These are phyloP conservation scores for Sylvietta virens DNA, from an alignment of 2,113 vertebrate genomes.

Conservation along the genomic window DNA sequence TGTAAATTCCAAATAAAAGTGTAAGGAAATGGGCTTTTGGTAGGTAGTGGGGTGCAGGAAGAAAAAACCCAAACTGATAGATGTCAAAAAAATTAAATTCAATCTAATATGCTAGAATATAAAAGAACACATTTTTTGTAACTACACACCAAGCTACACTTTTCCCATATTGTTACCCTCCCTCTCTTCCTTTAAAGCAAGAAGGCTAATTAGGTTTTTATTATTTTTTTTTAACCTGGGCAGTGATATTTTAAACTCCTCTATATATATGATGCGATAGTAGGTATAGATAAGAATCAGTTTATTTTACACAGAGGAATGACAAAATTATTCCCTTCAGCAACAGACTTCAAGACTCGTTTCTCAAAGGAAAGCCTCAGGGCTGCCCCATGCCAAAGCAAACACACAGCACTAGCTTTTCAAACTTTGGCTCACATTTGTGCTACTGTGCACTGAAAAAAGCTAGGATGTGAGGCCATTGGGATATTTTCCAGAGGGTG, in stretches of 20 bases:
- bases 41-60: background rate
- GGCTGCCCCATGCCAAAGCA: slow-evolving; percentile 70
- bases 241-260: background rate
- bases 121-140: background rate
- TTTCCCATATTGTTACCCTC: background rate
- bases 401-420: slow-evolving; percentile 69
- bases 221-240: background rate
- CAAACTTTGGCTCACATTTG: slow-evolving; percentile 65
- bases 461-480: slow-evolving; percentile 56
- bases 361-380: slow-evolving; percentile 44
- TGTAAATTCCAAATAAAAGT: background rate
- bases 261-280: background rate
- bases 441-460: slow-evolving; percentile 76
- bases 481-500: slow-evolving; percentile 74
- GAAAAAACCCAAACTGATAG: background rate
- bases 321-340: slow-evolving; percentile 38
- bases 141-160: background rate
- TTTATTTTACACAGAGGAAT: slow-evolving; percentile 44
- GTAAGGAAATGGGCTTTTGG: background rate
- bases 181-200: background rate
- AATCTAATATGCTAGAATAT: background rate
- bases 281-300: background rate
- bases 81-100: background rate
- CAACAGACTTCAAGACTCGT: slow-evolving; percentile 43
- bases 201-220: background rate